Conservation (phyloP, 2,888 invertebrate genomes). For the Heterodera filipjevi region DNA sequence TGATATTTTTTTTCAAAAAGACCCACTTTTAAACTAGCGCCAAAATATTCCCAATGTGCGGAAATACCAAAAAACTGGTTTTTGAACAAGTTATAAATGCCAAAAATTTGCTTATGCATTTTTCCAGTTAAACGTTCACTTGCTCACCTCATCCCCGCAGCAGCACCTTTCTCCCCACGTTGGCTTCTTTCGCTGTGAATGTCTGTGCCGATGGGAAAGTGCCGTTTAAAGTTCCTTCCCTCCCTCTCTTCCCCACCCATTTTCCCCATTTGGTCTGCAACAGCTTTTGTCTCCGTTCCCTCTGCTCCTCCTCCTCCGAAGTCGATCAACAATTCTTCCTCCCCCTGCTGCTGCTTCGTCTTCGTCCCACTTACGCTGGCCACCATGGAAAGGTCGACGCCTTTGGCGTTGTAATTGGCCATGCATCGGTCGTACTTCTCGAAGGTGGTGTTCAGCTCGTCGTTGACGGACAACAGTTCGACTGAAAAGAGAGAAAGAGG, state of each 20-base stretch:
- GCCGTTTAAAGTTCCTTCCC: background rate
- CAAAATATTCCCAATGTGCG: too few relatives aligned
- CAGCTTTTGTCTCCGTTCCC: background rate
- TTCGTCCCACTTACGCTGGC: constrained; percentile 24
- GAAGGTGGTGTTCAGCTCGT: constrained; percentile 92
- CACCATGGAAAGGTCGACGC: constrained; percentile 27
- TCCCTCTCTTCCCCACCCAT: background rate
- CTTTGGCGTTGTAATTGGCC: constrained; percentile 43
- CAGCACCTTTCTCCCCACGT: background rate
- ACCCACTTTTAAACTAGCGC: too few relatives aligned
- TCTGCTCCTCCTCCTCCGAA: background rate
- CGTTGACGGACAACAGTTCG: constrained; percentile 88
- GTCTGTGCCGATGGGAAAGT: background rate
- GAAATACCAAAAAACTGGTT: too few relatives aligned
- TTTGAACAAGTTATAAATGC: too few relatives aligned
- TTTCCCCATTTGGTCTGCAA: background rate
- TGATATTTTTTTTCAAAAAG: too few relatives aligned
- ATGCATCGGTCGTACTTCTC: constrained; percentile 73
- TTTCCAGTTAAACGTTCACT: background rate
- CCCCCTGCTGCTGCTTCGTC: background rate
- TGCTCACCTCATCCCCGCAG: constrained; percentile 1
- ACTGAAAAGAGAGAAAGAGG: constrained; percentile 68
- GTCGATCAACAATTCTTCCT: background rate
- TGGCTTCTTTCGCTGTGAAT: background rate
- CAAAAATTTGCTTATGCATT: too few relatives aligned